Evolutionary conservation across 2,888 invertebrate genomes (phyloP), one percentile per base, ranked within the genome.

Genomic region (Epistrophe eligans): DNA sequence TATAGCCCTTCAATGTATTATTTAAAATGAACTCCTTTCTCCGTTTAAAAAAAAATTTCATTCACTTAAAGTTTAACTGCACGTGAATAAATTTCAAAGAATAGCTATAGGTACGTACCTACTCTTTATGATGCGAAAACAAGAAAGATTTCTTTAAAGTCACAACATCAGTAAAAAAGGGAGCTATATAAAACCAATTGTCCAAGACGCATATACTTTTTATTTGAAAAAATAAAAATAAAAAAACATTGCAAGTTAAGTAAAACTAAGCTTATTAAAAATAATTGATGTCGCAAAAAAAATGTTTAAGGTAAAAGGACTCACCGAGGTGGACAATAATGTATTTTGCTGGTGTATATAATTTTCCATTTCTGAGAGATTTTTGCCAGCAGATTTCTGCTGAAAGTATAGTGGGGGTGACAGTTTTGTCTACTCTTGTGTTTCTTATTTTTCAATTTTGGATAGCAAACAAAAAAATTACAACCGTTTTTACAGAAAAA

Each of bases 181-280:
- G 6, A 24, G 52, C 24, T 52, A 52, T 52, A 52, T 52, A 52
- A 52, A 52, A 24, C 24, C 13, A 52, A 52, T 24, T 52, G 19
- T 52, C 52, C 52, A 13, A 52, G 52, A 52, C 19, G 19, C 24
- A 52, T 24, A n/a, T 24, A 5, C 10, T 7, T 52, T 52, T 24
- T 2, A 24, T 52, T 52, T 10, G 10, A 19, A 10, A 9, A 19
- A 10, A 4, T 3, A 11, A 17, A 19, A 5, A 52, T 19, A 19
- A 50, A 9, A 17, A 50, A 10, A 4, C 52, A 13, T 52, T 24
- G 52, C 7, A 52, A 52, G 52, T 52, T 24, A 52, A 24, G 52
- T 24, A 24, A 24, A 19, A 24, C 5, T 52, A 52, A 52, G 52
- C 52, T 52, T 24, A 52, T 52, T 52, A 52, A 52, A 52, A 52